Evolutionary conservation across 2,888 invertebrate genomes (phyloP).

Genomic region (Antheraea yamamai): DNA sequence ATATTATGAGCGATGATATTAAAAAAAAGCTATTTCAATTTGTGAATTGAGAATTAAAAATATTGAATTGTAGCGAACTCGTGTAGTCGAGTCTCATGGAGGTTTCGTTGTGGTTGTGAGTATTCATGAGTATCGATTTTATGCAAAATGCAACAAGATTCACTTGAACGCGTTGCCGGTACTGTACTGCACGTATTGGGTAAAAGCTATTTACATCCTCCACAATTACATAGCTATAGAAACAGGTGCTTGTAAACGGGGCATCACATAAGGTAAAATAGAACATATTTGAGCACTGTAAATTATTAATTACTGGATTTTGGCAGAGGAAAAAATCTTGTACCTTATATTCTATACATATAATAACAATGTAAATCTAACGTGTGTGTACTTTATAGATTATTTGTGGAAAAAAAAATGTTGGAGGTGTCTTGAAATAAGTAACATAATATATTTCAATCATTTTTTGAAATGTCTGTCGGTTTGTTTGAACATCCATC

Average conservation of each 20-base stretch:
- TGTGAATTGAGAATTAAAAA: slow-evolving; percentile 59
- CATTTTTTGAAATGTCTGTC: too few species aligned
- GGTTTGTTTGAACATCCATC: too few species aligned
- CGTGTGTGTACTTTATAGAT: too few species aligned
- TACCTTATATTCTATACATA: slow-evolving; percentile 41
- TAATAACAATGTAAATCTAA: slow-evolving; percentile 44
- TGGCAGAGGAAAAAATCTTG: slow-evolving; percentile 36
- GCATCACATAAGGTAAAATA: slow-evolving; percentile 40
- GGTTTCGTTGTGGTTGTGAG: slow-evolving; percentile 57
- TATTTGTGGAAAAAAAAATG: too few species aligned
- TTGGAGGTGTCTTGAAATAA: too few species aligned
- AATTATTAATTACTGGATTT: slow-evolving; percentile 49
- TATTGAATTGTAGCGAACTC: slow-evolving; percentile 64
- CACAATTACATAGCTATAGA: slow-evolving; percentile 69
- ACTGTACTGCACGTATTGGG: slow-evolving; percentile 54
- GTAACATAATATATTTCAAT: too few species aligned
- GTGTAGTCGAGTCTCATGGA: slow-evolving; percentile 62
- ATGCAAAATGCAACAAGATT: slow-evolving; percentile 82
- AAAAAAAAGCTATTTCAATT: slow-evolving; percentile 44
- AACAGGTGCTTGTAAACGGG: slow-evolving; percentile 61
- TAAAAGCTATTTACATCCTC: slow-evolving; percentile 60
- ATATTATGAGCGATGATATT: slow-evolving; percentile 30
- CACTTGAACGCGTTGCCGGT: slow-evolving; percentile 71
- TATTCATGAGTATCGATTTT: slow-evolving; percentile 82
- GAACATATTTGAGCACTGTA: not conserved